A percentile compares a stretch with the other conserved stretches of the same genome.
Conservation (phyloP, 2,797 vertebrate genomes). For the Rhynchonycteris naso region DNA sequence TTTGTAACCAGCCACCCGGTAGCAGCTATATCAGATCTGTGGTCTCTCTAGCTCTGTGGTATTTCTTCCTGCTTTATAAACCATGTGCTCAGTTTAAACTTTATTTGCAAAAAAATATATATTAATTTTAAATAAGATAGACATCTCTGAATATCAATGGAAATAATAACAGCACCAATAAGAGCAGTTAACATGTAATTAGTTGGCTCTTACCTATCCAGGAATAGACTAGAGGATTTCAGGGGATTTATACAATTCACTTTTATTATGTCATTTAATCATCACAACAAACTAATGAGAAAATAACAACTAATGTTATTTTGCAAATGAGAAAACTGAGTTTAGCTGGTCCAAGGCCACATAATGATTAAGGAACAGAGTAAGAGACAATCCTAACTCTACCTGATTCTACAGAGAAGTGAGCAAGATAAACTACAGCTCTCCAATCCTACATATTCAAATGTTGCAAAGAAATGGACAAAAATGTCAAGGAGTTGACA, state of each 20-base stretch:
- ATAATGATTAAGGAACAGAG: background rate
- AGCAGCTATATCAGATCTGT: background rate
- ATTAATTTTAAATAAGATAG: background rate
- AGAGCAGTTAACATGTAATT: background rate
- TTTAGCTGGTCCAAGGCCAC: background rate
- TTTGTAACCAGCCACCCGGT: background rate
- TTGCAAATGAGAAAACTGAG: slow-evolving; percentile 16
- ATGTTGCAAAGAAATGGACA: background rate
- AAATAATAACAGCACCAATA: background rate
- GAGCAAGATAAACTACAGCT: background rate
- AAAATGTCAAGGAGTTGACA: background rate
- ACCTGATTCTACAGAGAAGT: background rate
- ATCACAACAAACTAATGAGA: slow-evolving; percentile 14
- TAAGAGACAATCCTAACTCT: background rate
- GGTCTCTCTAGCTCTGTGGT: background rate
- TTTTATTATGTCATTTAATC: background rate
- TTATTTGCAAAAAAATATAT: slow-evolving; percentile 14
- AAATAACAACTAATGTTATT: background rate
- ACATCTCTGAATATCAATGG: background rate
- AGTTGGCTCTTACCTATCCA: background rate
- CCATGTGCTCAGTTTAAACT: background rate
- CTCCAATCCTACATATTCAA: background rate
- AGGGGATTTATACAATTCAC: background rate
- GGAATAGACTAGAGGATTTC: background rate
- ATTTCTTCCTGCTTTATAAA: slow-evolving; percentile 6